Evolutionary conservation across 2,888 invertebrate species (phyloP).

Genomic region (Hydroisotoma schaefferi): DNA sequence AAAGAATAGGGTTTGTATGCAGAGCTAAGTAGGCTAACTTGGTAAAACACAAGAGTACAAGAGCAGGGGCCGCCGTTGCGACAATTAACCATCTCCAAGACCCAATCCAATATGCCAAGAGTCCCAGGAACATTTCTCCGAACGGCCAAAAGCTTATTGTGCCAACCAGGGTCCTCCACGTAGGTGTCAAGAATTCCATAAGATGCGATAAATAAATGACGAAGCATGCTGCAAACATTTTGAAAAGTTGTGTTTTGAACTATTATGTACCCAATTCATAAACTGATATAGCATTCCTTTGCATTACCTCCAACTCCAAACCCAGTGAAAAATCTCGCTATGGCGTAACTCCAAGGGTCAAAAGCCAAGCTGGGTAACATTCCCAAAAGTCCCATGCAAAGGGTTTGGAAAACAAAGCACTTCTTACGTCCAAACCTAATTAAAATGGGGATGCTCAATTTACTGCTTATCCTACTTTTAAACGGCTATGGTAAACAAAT

Average conservation of each 20-base stretch:
- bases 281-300: background rate
- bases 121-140: conserved; percentile 31
- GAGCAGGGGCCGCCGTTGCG: conserved; percentile 19
- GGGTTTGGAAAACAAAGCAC: conserved; percentile 31
- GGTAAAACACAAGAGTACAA: too few species aligned
- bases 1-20: too few species aligned
- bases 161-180: conserved; percentile 35
- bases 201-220: conserved; percentile 33
- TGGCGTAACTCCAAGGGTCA: conserved; percentile 32
- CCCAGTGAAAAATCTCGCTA: conserved; percentile 30
- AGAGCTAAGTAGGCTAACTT: too few species aligned
- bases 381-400: conserved; percentile 29
- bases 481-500: too few species aligned
- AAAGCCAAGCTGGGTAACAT: conserved; percentile 32
- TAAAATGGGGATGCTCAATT: too few species aligned
- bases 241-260: background rate
- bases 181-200: conserved; percentile 40
- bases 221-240: conserved; percentile 20
- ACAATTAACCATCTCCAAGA: conserved; percentile 35
- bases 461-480: too few species aligned
- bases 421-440: conserved; percentile 31
- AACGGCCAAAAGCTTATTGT: conserved; percentile 28
- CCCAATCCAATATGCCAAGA: conserved; percentile 27
- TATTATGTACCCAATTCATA: too few species aligned
- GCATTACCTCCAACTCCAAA: conserved; percentile 37